Conservation (phyloP, 2,113 vertebrate genomes). For the Oryzias celebensis region DNA sequence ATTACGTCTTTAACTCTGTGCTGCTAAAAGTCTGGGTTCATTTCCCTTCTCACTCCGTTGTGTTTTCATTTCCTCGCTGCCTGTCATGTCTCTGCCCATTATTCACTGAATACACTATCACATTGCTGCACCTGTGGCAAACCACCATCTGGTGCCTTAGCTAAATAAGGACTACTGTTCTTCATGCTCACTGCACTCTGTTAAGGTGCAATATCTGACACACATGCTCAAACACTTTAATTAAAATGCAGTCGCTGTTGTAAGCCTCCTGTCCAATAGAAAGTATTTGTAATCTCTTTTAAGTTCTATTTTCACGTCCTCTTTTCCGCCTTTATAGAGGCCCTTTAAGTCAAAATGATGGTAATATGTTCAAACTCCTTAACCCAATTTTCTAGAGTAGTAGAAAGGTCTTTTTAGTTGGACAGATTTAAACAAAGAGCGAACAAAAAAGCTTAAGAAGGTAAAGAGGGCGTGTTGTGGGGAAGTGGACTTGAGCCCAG, state of each 20-base stretch:
- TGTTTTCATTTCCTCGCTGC: slow-evolving; percentile 20
- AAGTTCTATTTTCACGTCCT: slow-evolving; percentile 3
- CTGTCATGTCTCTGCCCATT: slow-evolving; percentile 36
- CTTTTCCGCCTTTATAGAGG: slow-evolving; percentile 1
- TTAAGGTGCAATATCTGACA: slow-evolving; percentile 40
- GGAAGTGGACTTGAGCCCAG: too few relatives aligned
- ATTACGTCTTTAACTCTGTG: slow-evolving; percentile 6
- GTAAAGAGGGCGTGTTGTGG: too few relatives aligned
- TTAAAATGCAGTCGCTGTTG: slow-evolving; percentile 58
- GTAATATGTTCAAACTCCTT: too few relatives aligned
- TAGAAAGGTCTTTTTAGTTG: too few relatives aligned
- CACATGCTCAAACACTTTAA: slow-evolving; percentile 46
- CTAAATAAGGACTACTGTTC: slow-evolving; percentile 52
- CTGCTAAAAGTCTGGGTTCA: slow-evolving; percentile 10
- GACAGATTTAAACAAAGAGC: too few relatives aligned
- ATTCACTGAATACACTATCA: slow-evolving; percentile 46
- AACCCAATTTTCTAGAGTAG: too few relatives aligned
- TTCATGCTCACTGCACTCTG: slow-evolving; percentile 54
- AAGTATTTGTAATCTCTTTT: slow-evolving; percentile 10
- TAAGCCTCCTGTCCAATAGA: slow-evolving; percentile 25
- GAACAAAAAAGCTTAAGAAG: too few relatives aligned
- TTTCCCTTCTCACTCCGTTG: slow-evolving; percentile 28
- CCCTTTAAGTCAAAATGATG: neutral
- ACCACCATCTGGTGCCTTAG: slow-evolving; percentile 57
- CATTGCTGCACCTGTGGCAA: slow-evolving; percentile 59